These are phyloP conservation scores for Glossosoma conforme DNA, from an alignment of 1,140 invertebrate species.

Conservation along the genomic window DNA sequence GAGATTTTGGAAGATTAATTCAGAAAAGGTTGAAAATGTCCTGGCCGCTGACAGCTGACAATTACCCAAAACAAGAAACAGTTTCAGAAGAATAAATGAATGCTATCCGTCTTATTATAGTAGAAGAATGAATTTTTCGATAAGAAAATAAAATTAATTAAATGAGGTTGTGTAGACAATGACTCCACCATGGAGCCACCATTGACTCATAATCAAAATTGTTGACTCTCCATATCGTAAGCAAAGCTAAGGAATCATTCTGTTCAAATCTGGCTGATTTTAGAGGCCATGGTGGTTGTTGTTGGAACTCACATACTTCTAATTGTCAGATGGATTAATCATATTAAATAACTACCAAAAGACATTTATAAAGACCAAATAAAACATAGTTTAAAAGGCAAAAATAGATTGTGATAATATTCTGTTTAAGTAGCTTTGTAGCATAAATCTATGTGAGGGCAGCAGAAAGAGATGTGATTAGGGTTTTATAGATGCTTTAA, in stretches of 20 bases:
- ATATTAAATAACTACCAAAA: too few species aligned
- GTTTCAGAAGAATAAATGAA: slow-evolving; percentile 25
- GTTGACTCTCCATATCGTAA: too few species aligned
- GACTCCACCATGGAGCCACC: too few species aligned
- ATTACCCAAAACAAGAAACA: slow-evolving; percentile 18
- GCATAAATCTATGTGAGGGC: too few species aligned
- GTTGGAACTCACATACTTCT: too few species aligned
- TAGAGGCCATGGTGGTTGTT: too few species aligned
- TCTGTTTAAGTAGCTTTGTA: slow-evolving; percentile 8
- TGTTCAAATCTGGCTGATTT: too few species aligned
- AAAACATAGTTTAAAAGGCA: slow-evolving; percentile 13
- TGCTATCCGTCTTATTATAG: slow-evolving; percentile 29
- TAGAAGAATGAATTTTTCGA: slow-evolving; percentile 28
- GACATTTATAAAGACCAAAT: slow-evolving; percentile 11
- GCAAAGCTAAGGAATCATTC: too few species aligned
- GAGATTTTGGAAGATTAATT: slow-evolving; percentile 30
- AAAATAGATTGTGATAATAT: slow-evolving; percentile 25
- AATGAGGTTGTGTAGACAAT: slow-evolving; percentile 4
- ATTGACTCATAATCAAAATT: neutral
- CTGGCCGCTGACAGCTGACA: slow-evolving; percentile 25
- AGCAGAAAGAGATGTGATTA: slow-evolving; percentile 30
- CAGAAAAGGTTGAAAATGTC: slow-evolving; percentile 20
- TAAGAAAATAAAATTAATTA: slow-evolving; percentile 21
- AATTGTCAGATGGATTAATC: too few species aligned
- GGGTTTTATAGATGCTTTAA: slow-evolving; percentile 14